These are phyloP conservation scores for Papio anubis DNA, from an alignment of 2,113 vertebrate genomes.

Conservation along the genomic window DNA sequence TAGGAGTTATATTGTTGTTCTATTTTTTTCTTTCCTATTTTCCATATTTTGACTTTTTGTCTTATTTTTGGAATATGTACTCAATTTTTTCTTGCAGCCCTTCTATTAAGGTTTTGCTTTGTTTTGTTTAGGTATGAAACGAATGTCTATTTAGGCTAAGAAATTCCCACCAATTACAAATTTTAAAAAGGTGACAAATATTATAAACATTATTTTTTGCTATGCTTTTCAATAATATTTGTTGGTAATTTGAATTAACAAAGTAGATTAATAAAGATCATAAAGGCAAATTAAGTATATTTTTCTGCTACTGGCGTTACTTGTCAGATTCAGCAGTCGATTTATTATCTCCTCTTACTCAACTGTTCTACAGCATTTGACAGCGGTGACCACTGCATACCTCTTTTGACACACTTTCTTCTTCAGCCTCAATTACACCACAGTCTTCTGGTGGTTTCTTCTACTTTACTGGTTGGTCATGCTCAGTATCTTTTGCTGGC, in stretches of 20 bases:
- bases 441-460: neutral
- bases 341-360: neutral
- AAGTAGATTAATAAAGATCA: neutral
- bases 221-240: neutral
- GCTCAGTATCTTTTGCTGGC: neutral
- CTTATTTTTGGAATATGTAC: neutral
- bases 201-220: neutral
- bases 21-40: neutral
- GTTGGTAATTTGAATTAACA: neutral
- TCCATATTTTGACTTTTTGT: neutral
- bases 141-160: neutral
- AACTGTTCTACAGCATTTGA: neutral
- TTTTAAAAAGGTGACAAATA: neutral
- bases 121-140: neutral
- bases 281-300: neutral
- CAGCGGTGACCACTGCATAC: neutral
- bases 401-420: conserved; percentile 1
- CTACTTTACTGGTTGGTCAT: neutral
- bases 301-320: neutral
- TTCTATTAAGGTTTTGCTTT: neutral
- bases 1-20: neutral
- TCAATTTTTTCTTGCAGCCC: neutral
- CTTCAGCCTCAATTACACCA: neutral
- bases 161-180: neutral
- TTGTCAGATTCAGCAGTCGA: neutral